Evolutionary conservation across 2,888 invertebrate species (phyloP), one percentile per base, ranked within the genome.

Genomic region (Lydus trimaculatus): DNA sequence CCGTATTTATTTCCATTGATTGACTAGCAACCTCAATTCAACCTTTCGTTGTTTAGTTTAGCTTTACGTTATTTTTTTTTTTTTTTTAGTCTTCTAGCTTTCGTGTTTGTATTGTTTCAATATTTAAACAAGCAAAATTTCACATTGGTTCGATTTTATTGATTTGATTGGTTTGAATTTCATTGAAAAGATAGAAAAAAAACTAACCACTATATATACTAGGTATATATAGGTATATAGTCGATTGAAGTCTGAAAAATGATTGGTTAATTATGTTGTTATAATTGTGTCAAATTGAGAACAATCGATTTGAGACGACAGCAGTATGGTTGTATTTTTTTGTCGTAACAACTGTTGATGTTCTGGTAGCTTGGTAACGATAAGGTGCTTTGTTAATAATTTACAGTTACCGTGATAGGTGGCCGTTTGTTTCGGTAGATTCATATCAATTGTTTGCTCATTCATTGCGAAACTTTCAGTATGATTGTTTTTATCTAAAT

Each of bases 381-480:
- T 73, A 72, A 71, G 73, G 73, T 52, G 67, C 67, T 70, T 69
- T 69, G 70, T 72, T 73, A 73, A 73, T 73, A 69, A 73, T 73
- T 73, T 69, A 73, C 71, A 39, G 67, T 72, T 70, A 70, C 72
- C 73, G 73, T 73, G 73, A 72, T 73, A 73, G 66, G 67, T 62
- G 60, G 72, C 65, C 65, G 72, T 72, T 67, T 72, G 65, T 69
- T 73, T 70, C 59, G 61, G 62, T 64, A 70, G 73, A 73, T 73
- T 61, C 62, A 52, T 72, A 72, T 70, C 72, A 65, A 68, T 67
- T 72, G 72, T 73, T 74, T 74, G 72, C 73, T 72, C 73, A 72
- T 62, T 67, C 67, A 64, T 70, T 73, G 71, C 71, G 60, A 73
- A 70, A 67, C 67, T 71, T 66, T 67, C 65, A 65, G 69, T 67